Evolutionary conservation across 1,140 invertebrate genomes (phyloP).

Genomic region (Cephus cinctus): DNA sequence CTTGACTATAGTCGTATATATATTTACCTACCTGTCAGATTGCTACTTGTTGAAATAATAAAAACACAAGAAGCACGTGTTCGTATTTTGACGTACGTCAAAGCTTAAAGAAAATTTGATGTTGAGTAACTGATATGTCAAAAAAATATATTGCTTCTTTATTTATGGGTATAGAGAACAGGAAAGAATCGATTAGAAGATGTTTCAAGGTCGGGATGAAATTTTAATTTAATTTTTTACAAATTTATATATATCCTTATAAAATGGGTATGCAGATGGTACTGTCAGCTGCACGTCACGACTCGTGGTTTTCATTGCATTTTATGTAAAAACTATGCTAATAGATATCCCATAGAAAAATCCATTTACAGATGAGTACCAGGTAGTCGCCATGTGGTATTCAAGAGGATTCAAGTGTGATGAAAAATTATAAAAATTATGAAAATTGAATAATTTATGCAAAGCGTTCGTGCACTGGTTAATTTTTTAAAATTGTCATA

Average conservation of each 20-base stretch:
- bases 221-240: neutral
- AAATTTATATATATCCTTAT: constrained; percentile 39
- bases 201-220: neutral
- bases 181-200: neutral
- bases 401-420: constrained; percentile 23
- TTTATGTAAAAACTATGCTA: constrained; percentile 54
- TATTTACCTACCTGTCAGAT: too few relatives aligned
- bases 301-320: constrained; percentile 29
- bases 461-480: constrained; percentile 24
- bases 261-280: constrained; percentile 29
- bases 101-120: neutral
- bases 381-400: too few relatives aligned
- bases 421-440: constrained; percentile 45
- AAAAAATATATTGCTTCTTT: neutral
- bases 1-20: too few relatives aligned
- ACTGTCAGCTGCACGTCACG: constrained; percentile 25
- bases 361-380: constrained; percentile 31
- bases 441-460: constrained; percentile 42
- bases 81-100: neutral
- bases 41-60: too few relatives aligned
- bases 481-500: constrained; percentile 36
- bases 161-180: neutral
- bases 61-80: too few relatives aligned
- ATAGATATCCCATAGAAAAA: constrained; percentile 51
- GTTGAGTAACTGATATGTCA: neutral